phyloP scores from a whole-genome alignment of 2,888 invertebrate species.

The Chloroclystis v-ata region DNA sequence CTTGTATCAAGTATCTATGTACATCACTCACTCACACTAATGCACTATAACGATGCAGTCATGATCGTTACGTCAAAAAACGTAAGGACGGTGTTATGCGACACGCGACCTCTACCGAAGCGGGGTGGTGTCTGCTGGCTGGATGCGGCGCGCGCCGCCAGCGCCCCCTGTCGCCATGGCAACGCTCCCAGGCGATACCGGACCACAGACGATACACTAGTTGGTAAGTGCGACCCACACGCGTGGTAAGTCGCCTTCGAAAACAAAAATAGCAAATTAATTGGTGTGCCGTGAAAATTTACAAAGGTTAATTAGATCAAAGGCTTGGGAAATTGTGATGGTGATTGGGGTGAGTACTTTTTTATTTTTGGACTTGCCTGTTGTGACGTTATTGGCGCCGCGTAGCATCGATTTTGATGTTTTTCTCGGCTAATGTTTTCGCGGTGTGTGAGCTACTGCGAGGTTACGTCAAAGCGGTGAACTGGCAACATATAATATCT shows the following conservation, averaged over 20 bases:
- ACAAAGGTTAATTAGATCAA: conserved; percentile 54
- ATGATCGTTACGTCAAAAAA: conserved; percentile 54
- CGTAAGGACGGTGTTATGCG: conserved; percentile 41
- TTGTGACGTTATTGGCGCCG: conserved; percentile 13
- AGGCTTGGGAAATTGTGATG: conserved; percentile 38
- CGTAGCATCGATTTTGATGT: conserved; percentile 25
- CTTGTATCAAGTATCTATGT: conserved; percentile 16
- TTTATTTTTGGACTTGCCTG: conserved; percentile 15
- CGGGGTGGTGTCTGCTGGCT: conserved; percentile 65
- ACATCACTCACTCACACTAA: conserved; percentile 59
- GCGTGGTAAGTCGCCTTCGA: conserved; percentile 40
- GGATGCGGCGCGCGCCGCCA: conserved; percentile 71
- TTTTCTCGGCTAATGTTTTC: conserved; percentile 9
- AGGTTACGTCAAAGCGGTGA: conserved; percentile 1
- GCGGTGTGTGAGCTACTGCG: conserved; percentile 2
- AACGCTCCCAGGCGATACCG: conserved; percentile 66
- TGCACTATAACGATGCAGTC: conserved; percentile 12
- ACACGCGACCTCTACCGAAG: conserved; percentile 59
- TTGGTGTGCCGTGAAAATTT: conserved; percentile 63
- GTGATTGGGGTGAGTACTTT: conserved; percentile 37
- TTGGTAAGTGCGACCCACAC: neutral
- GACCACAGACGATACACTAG: conserved; percentile 7
- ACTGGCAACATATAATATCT: no score
- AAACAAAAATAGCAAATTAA: conserved; percentile 77
- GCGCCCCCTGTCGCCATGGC: conserved; percentile 66